Evolutionary conservation across 2,797 vertebrate species (phyloP).

Genomic region (Bucorvus abyssinicus): DNA sequence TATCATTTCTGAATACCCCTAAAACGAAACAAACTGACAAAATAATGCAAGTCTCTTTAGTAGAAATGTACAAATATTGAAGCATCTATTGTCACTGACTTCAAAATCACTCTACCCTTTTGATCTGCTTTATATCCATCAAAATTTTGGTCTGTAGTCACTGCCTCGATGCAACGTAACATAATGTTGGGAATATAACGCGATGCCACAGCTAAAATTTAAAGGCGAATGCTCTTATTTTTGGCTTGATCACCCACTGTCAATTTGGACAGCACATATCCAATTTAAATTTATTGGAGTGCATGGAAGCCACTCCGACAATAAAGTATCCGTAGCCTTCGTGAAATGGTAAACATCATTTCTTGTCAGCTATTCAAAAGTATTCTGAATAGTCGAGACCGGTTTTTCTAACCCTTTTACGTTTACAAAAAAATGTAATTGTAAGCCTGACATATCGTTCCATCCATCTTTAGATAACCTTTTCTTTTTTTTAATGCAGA

Average conservation of each 20-base stretch:
- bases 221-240: constrained; percentile 75
- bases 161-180: constrained; percentile 64
- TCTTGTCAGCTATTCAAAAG: constrained; percentile 67
- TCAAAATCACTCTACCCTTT: constrained; percentile 73
- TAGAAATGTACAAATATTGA: constrained; percentile 73
- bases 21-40: constrained; percentile 78
- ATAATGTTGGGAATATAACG: constrained; percentile 59
- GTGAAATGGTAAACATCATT: constrained; percentile 69
- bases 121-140: constrained; percentile 75
- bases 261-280: constrained; percentile 71
- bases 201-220: constrained; percentile 66
- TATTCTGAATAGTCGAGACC: constrained; percentile 56
- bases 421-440: constrained; percentile 59
- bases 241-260: constrained; percentile 68
- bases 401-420: constrained; percentile 44
- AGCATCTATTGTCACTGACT: constrained; percentile 72
- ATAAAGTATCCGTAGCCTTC: constrained; percentile 60
- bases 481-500: not conserved
- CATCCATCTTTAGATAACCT: not conserved
- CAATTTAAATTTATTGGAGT: constrained; percentile 76
- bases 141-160: constrained; percentile 71
- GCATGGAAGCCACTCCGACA: constrained; percentile 69
- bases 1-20: constrained; percentile 67
- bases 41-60: constrained; percentile 72
- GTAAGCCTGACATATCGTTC: constrained; percentile 17